Percentiles rank a stretch among this genome's conserved stretches.
These are phyloP conservation scores for Ichneumoninae sp. DNA, from an alignment of 2,888 invertebrate genomes.

Conservation along the genomic window DNA sequence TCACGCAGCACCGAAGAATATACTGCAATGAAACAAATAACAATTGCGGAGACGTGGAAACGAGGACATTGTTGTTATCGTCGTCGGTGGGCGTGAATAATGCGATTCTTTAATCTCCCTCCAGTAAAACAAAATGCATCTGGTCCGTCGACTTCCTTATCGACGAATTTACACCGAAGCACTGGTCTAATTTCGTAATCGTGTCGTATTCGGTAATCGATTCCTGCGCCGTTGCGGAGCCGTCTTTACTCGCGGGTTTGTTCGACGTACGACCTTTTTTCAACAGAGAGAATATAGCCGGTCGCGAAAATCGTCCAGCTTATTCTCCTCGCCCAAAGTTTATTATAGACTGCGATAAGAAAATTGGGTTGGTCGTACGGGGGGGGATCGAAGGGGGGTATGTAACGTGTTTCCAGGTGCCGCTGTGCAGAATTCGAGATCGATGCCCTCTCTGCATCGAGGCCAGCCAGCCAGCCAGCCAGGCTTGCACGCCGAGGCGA, in stretches of 20 bases:
- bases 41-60: neutral
- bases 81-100: neutral
- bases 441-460: constrained; percentile 63
- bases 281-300: neutral
- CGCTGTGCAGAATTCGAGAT: constrained; percentile 62
- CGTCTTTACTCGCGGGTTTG: neutral
- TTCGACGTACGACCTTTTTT: constrained; percentile 19
- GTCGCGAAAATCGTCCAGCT: constrained; percentile 31
- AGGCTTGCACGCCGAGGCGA: constrained; percentile 43
- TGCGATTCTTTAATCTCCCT: neutral
- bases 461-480: constrained; percentile 39
- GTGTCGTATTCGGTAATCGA: neutral
- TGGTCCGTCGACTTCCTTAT: neutral
- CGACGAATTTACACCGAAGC: neutral
- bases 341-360: constrained; percentile 60
- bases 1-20: too few relatives aligned
- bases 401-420: constrained; percentile 66
- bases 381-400: constrained; percentile 32
- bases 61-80: neutral
- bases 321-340: constrained; percentile 14
- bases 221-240: neutral
- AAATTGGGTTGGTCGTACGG: constrained; percentile 47
- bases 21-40: neutral
- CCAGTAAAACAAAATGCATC: neutral
- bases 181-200: neutral